Evolutionary conservation across 2,113 vertebrate species (phyloP).

Genomic region (Sylvia atricapilla): DNA sequence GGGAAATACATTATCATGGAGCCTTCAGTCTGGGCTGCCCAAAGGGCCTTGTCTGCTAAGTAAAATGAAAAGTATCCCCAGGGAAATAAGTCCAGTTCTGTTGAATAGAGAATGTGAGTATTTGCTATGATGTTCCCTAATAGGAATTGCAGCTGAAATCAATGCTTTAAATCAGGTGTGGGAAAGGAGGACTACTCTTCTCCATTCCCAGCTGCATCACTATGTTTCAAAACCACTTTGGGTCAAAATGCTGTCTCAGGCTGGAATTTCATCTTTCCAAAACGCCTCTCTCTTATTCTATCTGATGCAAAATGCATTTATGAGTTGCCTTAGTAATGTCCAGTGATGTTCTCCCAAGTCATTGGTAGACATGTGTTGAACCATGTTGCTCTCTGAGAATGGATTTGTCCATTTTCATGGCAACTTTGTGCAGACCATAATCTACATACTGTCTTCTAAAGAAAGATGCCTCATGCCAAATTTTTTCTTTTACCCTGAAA

Average conservation of each 20-base stretch:
- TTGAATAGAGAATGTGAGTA: neutral
- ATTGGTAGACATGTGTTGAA: rapidly evolving
- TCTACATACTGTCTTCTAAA: neutral
- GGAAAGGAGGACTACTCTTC: neutral
- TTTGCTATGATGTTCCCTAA: neutral
- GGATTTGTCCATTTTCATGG: neutral
- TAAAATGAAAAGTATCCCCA: neutral
- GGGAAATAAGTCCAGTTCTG: neutral
- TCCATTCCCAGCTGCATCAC: neutral
- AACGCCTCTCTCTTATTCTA: neutral
- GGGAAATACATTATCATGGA: neutral
- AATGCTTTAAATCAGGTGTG: neutral
- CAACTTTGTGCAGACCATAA: neutral
- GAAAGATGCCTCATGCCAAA: neutral
- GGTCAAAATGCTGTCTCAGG: neutral
- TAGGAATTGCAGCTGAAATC: neutral
- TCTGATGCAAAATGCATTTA: neutral
- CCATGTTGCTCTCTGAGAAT: neutral
- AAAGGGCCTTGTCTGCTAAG: neutral
- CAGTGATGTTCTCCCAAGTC: neutral
- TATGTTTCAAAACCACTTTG: neutral
- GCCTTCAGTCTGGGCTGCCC: neutral
- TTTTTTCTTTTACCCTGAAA: neutral
- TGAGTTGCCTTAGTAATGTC: neutral
- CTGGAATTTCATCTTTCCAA: neutral